Evolutionary conservation across 2,113 vertebrate species (phyloP).

Genomic region (Neogale vison): DNA sequence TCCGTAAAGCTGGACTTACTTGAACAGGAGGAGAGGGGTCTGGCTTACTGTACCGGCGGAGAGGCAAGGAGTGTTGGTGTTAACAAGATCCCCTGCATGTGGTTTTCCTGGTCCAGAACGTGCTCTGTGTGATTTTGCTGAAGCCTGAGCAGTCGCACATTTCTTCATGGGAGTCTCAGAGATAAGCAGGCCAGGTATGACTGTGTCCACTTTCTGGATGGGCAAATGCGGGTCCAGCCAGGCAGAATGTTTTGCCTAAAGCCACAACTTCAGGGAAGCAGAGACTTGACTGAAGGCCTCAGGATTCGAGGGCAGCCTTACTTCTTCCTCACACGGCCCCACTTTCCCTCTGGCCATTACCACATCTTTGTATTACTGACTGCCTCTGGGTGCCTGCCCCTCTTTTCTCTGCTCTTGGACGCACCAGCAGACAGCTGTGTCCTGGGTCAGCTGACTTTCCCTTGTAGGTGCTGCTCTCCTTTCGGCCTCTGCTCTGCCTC

Average conservation of each 20-base stretch:
- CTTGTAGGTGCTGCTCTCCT: neutral
- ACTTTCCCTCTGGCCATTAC: neutral
- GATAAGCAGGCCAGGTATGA: neutral
- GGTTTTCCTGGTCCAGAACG: neutral
- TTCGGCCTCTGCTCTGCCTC: neutral
- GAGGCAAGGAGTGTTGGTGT: neutral
- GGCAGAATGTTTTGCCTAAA: neutral
- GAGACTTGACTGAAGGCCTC: neutral
- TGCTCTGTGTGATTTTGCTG: neutral
- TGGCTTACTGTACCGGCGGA: neutral
- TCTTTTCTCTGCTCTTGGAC: neutral
- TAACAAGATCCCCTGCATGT: neutral
- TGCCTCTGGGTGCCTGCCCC: rapidly evolving
- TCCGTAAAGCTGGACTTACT: neutral
- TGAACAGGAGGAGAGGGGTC: neutral
- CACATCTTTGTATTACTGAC: too few species aligned
- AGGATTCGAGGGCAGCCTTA: rapidly evolving
- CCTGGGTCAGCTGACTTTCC: neutral
- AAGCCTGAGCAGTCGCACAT: neutral
- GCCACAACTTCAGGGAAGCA: neutral
- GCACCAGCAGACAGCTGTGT: neutral
- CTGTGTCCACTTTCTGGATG: neutral
- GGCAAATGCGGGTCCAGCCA: neutral
- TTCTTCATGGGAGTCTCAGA: neutral
- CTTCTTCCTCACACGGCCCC: rapidly evolving